Percentiles rank a stretch among this genome's conserved stretches.
Conservation (phyloP, 2,113 vertebrate species). For the Rhizomys pruinosus region DNA sequence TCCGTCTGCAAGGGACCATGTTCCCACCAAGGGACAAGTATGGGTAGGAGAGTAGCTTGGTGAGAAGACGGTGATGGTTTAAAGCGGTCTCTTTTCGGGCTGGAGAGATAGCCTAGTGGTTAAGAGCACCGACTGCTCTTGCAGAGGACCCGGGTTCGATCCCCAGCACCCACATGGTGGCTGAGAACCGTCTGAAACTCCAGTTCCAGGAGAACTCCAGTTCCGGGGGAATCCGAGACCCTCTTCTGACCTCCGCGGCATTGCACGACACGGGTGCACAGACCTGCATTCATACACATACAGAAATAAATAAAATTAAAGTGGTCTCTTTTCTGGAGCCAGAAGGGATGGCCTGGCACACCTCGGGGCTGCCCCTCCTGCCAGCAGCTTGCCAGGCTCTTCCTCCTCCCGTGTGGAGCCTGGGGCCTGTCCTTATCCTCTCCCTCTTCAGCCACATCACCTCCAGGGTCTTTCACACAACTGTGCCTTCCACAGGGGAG, state of each 20-base stretch:
- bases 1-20: background rate
- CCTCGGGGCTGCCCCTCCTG: accelerated
- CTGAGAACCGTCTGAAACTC: too few species aligned
- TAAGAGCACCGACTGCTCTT: too few species aligned
- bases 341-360: accelerated
- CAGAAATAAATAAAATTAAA: too few species aligned
- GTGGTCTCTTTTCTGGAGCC: background rate
- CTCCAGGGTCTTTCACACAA: background rate
- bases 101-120: accelerated
- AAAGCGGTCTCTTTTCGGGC: background rate
- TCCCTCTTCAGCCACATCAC: background rate
- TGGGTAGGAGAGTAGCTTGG: background rate
- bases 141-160: too few species aligned
- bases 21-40: background rate
- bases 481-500: accelerated
- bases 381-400: too few species aligned
- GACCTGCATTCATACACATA: too few species aligned
- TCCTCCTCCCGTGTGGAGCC: background rate
- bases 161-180: too few species aligned
- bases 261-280: too few species aligned
- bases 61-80: accelerated
- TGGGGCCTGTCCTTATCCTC: background rate
- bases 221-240: too few species aligned
- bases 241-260: too few species aligned
- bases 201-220: too few species aligned